Percentiles rank a stretch among this genome's conserved stretches.
These are phyloP conservation scores for Polyommatus iphigenia DNA, from an alignment of 2,888 invertebrate species.

Conservation along the genomic window DNA sequence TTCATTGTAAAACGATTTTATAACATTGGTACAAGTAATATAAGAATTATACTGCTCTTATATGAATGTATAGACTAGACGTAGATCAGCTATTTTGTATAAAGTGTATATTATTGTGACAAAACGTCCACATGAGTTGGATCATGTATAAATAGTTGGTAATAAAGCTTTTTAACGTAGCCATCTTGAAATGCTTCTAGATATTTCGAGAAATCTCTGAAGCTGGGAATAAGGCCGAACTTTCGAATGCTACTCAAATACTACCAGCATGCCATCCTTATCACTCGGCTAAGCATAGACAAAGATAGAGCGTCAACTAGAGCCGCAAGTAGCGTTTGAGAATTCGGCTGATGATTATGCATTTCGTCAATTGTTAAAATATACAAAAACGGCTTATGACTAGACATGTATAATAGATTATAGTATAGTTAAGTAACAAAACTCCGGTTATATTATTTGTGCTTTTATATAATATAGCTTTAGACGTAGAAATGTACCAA, in stretches of 20 bases:
- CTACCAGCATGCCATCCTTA: not conserved
- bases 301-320: not conserved
- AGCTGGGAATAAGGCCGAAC: not conserved
- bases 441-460: constrained; percentile 51
- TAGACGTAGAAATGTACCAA: constrained; percentile 15
- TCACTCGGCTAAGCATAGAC: not conserved
- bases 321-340: not conserved
- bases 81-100: constrained; percentile 42
- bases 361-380: constrained; percentile 38
- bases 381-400: constrained; percentile 51
- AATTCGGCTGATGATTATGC: not conserved
- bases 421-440: constrained; percentile 50
- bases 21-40: not conserved
- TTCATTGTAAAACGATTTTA: not conserved
- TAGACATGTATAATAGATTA: constrained; percentile 42
- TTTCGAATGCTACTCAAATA: not conserved
- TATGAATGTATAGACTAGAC: constrained; percentile 36
- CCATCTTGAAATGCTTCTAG: constrained; percentile 17
- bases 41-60: constrained; percentile 9
- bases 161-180: constrained; percentile 36
- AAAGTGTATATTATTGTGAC: constrained; percentile 46
- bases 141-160: constrained; percentile 49
- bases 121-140: constrained; percentile 65
- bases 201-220: not conserved
- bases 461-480: constrained; percentile 16